Evolutionary conservation across 2,888 invertebrate species (phyloP), one percentile per base, ranked within the genome.

Genomic region (Dioctria linearis): DNA sequence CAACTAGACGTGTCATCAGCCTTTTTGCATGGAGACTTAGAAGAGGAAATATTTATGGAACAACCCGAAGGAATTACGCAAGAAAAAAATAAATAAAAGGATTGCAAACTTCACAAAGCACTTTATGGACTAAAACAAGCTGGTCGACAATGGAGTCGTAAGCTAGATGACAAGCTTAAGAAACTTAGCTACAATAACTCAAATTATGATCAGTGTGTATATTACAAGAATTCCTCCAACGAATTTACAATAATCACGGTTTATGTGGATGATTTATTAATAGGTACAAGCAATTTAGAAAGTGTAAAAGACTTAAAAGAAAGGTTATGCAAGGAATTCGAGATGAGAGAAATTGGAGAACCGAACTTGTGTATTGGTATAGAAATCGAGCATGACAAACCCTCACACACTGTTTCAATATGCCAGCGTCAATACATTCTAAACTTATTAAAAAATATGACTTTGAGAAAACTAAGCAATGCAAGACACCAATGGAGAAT

Each of bases 101-200:
- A 84, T 0, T 73, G 84, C 49, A 83, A 80, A 54, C 79, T 84
- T 3, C 79, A 83, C 4, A 85, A 84, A 66, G 80, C 83, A 0
- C 67, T 85, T 3, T 84, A 85, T 63, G 84, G 84, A 3, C 76
- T 85, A 9, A 84, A 84, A 63, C 85, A 85, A 57, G 80, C 82
- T n/a, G 83, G 84, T 2, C 80, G 84, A 2, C 82, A 84, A 43
- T 85, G 84, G 83, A 84, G 84, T 51, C 59, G 61, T 9, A 83
- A 83, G 65, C 75, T 84, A 4, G 82, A 84, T 37, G 25, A 9
- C 2, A 80, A 82, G 37, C 25, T 85, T 0, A 69, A 78, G 6
- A 78, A 80, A 2, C 79, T 85, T 59, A 83, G 82, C 0, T 84
- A 83, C 51, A 40, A 5, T 25, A 80, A 81, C 11, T 83, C 83